phyloP scores from a whole-genome alignment of 2,797 vertebrate species.

The Anniella stebbinsi region DNA sequence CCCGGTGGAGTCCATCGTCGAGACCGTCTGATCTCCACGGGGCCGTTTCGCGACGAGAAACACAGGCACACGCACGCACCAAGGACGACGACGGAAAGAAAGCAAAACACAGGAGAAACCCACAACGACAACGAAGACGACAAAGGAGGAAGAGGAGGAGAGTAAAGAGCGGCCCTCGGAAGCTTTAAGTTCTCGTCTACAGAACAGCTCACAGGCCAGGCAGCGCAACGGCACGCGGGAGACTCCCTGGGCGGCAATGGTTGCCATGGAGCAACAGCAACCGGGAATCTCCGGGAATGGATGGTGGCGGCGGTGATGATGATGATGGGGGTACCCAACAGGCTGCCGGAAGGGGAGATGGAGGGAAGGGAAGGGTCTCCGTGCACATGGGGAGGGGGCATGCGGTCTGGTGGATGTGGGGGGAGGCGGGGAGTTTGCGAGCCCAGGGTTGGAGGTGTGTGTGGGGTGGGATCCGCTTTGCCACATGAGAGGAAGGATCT shows the following conservation, averaged over 20 bases:
- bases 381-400: not conserved
- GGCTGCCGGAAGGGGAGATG: slow-evolving; percentile 43
- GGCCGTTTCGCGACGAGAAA: not conserved
- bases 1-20: not conserved
- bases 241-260: not conserved
- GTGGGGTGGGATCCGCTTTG: not conserved
- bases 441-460: not conserved
- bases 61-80: slow-evolving; percentile 4
- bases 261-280: slow-evolving; percentile 21
- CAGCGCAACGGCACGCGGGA: not conserved
- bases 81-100: slow-evolving; percentile 4
- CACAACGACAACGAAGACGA: not conserved
- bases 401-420: not conserved
- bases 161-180: not conserved
- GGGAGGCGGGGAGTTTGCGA: not conserved
- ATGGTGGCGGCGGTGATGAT: no score
- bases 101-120: slow-evolving; percentile 24
- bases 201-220: not conserved
- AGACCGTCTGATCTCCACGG: not conserved
- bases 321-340: not conserved
- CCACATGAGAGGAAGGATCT: not conserved
- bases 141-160: not conserved
- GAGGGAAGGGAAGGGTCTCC: slow-evolving; percentile 31
- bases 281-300: slow-evolving; percentile 1
- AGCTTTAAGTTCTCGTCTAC: not conserved